Percentiles rank a stretch among this genome's conserved stretches.
Conservation (phyloP, 1,140 invertebrate species). For the Drosophila hydei region DNA sequence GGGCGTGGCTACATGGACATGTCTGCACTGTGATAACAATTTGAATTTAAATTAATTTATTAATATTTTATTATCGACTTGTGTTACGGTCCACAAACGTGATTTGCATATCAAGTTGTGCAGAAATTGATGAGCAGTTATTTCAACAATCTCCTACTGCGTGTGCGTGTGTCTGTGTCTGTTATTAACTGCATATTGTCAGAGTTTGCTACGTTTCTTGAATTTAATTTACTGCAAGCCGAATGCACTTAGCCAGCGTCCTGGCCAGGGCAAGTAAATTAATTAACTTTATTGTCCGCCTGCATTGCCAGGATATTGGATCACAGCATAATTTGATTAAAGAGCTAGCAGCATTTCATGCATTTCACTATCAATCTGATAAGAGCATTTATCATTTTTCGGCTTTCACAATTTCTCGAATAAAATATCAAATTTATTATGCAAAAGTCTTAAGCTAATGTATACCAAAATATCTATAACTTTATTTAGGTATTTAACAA, state of each 20-base stretch:
- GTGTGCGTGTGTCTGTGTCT: neutral
- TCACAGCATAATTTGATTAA: conserved; percentile 69
- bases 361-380: conserved; percentile 51
- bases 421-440: conserved; percentile 32
- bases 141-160: conserved; percentile 20
- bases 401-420: conserved; percentile 5
- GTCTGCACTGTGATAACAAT: conserved; percentile 34
- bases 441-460: conserved; percentile 52
- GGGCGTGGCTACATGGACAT: conserved; percentile 5
- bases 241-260: conserved; percentile 15
- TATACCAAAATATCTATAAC: conserved; percentile 20
- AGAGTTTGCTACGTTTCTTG: conserved; percentile 35
- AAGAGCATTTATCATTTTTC: conserved; percentile 59
- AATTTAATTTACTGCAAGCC: conserved; percentile 71
- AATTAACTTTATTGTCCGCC: conserved; percentile 73
- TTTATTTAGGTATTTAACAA: neutral
- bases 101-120: conserved; percentile 69
- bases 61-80: conserved; percentile 80
- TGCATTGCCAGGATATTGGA: conserved; percentile 21
- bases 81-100: conserved; percentile 36
- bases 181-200: conserved; percentile 64
- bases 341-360: conserved; percentile 51
- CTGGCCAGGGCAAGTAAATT: conserved; percentile 61
- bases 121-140: conserved; percentile 41
- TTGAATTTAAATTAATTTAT: conserved; percentile 74